Evolutionary conservation across 2,888 invertebrate species (phyloP), one percentile per base, ranked within the genome.

Genomic region (Neoscelio sp.): DNA sequence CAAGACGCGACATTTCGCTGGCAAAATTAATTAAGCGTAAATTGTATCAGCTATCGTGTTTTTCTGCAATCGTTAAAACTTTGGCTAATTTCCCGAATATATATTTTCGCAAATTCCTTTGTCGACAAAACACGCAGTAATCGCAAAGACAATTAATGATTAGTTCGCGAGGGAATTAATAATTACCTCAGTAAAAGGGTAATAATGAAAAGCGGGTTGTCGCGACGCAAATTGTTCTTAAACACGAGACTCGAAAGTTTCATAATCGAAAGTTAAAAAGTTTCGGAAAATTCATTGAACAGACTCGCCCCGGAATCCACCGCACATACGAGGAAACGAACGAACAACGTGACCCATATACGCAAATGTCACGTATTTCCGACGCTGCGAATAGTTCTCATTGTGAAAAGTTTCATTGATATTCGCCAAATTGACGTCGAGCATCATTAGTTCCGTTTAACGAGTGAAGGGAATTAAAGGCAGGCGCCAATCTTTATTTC

Each of bases 361-460:
- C 56, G 76, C 64, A 76, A 76, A 76, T 70, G 64, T 70, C 76
- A 76, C 76, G 76, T 76, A 76, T 70, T 70, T 70, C 70, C 56
- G 70, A 48, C 38, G 42, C 56, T 70, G 33, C 62, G 64, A 70
- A 77, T 77, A 60, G 70, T 70, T 70, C 52, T 38, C 77, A 71
- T 71, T 71, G 70, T 77, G 70, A 77, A 77, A 76, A 77, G 64
- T 70, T 77, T 77, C 77, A 70, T 56, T 70, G 70, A 70, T 70
- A 64, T 58, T 70, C 58, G 58, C 62, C 64, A 64, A 75, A 75
- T 77, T 64, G 68, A 70, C 60, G 70, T 70, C 18, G 76, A 77
- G 64, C 70, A 64, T 77, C 77, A 77, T 77, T 77, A 64, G 42
- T 60, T 70, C 52, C 70, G 77, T 65, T 70, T 68, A 76, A 76